Evolutionary conservation across 2,113 vertebrate species (phyloP).

Genomic region (Andinoacara biseriatus): DNA sequence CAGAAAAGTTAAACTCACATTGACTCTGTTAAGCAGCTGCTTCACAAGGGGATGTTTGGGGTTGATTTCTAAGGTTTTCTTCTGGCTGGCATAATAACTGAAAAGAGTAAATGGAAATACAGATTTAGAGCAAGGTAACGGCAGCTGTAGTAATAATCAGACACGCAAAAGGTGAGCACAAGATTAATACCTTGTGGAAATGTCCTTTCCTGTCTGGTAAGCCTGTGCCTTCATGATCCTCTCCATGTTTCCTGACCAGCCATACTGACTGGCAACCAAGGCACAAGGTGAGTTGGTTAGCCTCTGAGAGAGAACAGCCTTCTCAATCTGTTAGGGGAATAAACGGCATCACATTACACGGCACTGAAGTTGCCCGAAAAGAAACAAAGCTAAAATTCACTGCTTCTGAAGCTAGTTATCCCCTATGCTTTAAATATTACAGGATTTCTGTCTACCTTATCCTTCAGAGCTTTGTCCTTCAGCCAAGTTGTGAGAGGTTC

Average conservation of each 20-base stretch:
- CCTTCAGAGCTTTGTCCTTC: constrained; percentile 95
- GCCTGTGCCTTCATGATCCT: constrained; percentile 99
- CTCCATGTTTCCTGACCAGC: constrained; percentile 99
- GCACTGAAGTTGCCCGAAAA: neutral
- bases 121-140: neutral
- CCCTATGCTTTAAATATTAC: neutral
- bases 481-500: constrained; percentile 96
- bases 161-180: no score
- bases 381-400: neutral
- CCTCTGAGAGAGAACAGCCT: constrained; percentile 94
- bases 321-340: constrained; percentile 89
- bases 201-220: constrained; percentile 98
- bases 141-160: neutral
- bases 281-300: constrained; percentile 94
- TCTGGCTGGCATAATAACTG: constrained; percentile 98
- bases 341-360: neutral
- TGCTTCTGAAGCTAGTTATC: neutral
- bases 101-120: neutral
- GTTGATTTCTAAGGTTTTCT: constrained; percentile 98
- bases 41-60: constrained; percentile 96
- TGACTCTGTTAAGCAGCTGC: constrained; percentile 91
- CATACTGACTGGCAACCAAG: constrained; percentile 96
- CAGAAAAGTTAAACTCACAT: constrained; percentile 76
- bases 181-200: constrained; percentile 89
- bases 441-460: constrained; percentile 83